A percentile compares a stretch with the other conserved stretches of the same genome.
Evolutionary conservation across 2,113 vertebrate genomes (phyloP).

Genomic region (Nerophis ophidion): DNA sequence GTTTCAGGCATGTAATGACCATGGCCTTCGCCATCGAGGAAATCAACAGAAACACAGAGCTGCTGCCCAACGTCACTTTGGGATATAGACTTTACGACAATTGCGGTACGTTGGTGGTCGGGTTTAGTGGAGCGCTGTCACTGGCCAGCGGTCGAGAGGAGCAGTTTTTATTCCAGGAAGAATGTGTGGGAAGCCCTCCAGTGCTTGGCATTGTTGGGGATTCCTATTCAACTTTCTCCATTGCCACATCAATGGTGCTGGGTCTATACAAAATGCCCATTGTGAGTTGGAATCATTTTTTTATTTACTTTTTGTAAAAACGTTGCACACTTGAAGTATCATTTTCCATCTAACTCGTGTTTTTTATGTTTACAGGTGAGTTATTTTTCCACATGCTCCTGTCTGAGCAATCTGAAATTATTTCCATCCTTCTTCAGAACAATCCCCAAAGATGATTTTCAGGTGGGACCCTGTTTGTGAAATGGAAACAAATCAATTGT

Average conservation of each 20-base stretch:
- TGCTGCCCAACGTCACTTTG: slow-evolving; percentile 51
- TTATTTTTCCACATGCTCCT: slow-evolving; percentile 56
- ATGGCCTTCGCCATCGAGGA: slow-evolving; percentile 58
- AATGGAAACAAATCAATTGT: too few species aligned
- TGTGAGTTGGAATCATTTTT: slow-evolving; percentile 54
- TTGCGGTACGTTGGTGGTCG: slow-evolving; percentile 32
- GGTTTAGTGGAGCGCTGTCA: slow-evolving; percentile 20
- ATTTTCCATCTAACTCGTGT: neutral
- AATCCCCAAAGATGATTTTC: slow-evolving; percentile 55
- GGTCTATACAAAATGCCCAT: slow-evolving; percentile 57
- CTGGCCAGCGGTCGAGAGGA: neutral
- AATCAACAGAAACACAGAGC: slow-evolving; percentile 46
- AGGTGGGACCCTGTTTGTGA: slow-evolving; percentile 27
- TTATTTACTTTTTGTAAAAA: too few species aligned
- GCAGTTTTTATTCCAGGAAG: neutral
- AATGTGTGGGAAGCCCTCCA: slow-evolving; percentile 41
- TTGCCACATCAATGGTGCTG: slow-evolving; percentile 53
- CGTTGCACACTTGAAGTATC: too few species aligned
- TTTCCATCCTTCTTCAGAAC: slow-evolving; percentile 61
- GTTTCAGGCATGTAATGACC: slow-evolving; percentile 36
- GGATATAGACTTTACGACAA: slow-evolving; percentile 54
- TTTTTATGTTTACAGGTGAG: slow-evolving; percentile 44
- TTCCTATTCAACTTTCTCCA: slow-evolving; percentile 55
- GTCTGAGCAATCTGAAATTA: slow-evolving; percentile 47
- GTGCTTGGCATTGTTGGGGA: slow-evolving; percentile 52